phyloP scores from a whole-genome alignment of 2,888 invertebrate genomes.

The Acanthosoma haemorrhoidale region DNA sequence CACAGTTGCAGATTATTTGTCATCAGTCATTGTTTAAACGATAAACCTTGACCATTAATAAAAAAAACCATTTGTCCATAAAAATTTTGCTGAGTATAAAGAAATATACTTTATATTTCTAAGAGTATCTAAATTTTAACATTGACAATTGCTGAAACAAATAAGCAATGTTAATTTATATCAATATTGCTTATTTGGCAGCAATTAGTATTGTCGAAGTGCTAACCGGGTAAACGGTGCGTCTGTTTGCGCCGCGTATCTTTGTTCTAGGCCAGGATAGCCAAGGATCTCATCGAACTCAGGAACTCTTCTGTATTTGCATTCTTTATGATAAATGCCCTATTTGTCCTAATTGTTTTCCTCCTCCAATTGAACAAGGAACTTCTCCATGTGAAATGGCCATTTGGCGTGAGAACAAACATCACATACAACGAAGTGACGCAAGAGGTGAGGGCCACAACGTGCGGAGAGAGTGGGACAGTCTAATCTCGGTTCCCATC shows the following conservation, averaged over 20 bases:
- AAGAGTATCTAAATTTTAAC: not conserved
- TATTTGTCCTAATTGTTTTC: slow-evolving; percentile 97
- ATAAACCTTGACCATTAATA: too few relatives aligned
- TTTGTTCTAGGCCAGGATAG: slow-evolving; percentile 78
- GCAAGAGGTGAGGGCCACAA: slow-evolving; percentile 71
- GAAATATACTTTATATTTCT: too few relatives aligned
- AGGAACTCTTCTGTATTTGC: slow-evolving; percentile 92
- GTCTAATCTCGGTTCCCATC: slow-evolving; percentile 13
- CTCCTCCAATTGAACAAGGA: slow-evolving; percentile 98
- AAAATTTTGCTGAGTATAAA: too few relatives aligned
- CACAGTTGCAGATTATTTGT: too few relatives aligned
- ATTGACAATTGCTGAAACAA: not conserved
- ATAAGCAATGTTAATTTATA: not conserved
- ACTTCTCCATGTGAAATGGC: slow-evolving; percentile 92
- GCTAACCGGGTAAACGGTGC: slow-evolving; percentile 21
- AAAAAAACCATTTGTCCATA: too few relatives aligned
- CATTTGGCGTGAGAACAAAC: slow-evolving; percentile 88
- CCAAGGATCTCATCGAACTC: slow-evolving; percentile 85
- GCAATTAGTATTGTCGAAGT: not conserved
- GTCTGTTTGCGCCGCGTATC: slow-evolving; percentile 22
- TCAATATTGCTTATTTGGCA: not conserved
- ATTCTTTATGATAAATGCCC: slow-evolving; percentile 97
- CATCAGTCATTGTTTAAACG: too few relatives aligned
- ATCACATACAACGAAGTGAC: slow-evolving; percentile 84
- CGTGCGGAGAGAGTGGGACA: slow-evolving; percentile 21